A percentile compares a stretch with the other conserved stretches of the same genome.
Conservation (phyloP, 2,888 invertebrate genomes). For the Hirtodrosophila trivittata region DNA sequence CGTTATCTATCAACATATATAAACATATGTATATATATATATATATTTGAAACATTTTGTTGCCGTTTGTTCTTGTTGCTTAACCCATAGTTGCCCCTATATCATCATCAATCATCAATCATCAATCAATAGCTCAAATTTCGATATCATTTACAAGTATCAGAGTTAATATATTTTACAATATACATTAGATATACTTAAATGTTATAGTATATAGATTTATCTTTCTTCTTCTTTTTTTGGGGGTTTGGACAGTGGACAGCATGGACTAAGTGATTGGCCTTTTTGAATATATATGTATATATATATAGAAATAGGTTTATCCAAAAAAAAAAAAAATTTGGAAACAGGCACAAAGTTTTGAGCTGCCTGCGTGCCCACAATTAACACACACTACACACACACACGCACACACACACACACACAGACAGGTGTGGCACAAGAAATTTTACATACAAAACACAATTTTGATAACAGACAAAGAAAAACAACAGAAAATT, state of each 20-base stretch:
- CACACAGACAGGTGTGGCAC: background rate
- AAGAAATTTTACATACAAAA: constrained; percentile 14
- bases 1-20: constrained; percentile 34
- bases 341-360: background rate
- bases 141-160: constrained; percentile 33
- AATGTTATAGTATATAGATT: constrained; percentile 23
- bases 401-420: constrained; percentile 1
- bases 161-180: constrained; percentile 47
- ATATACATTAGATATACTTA: constrained; percentile 49
- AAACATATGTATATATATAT: constrained; percentile 2
- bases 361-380: constrained; percentile 7
- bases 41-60: constrained; percentile 6
- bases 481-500: constrained; percentile 2
- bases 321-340: constrained; percentile 1
- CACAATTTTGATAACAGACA: constrained; percentile 14
- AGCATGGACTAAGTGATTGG: constrained; percentile 14
- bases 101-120: constrained; percentile 1
- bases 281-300: constrained; percentile 12
- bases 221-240: constrained; percentile 17
- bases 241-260: background rate
- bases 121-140: background rate
- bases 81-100: constrained; percentile 17
- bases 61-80: constrained; percentile 4
- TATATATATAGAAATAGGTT: no score
- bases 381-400: constrained; percentile 21